phyloP scores from a whole-genome alignment of 2,888 invertebrate genomes.

The Torymus texanus region DNA sequence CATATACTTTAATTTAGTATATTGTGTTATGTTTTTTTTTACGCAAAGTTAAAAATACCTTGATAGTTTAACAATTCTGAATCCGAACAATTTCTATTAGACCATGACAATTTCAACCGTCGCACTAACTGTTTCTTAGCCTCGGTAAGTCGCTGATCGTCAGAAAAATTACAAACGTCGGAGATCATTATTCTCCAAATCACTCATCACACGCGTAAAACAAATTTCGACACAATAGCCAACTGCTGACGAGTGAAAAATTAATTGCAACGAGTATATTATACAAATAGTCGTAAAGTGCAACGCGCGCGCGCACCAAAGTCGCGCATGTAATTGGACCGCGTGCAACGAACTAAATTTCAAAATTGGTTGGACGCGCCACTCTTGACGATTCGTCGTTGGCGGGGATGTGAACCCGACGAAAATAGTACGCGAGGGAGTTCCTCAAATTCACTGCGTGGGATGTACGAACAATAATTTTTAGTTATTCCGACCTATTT shows the following conservation, averaged over 20 bases:
- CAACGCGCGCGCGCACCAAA: constrained; percentile 20
- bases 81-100: constrained; percentile 70
- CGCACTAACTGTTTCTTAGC: constrained; percentile 60
- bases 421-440: constrained; percentile 62
- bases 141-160: constrained; percentile 38
- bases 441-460: constrained; percentile 57
- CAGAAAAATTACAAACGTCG: constrained; percentile 23
- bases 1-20: no score
- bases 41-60: constrained; percentile 69
- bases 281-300: constrained; percentile 18
- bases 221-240: not conserved
- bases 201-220: constrained; percentile 14
- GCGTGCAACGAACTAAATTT: constrained; percentile 54
- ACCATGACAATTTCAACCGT: constrained; percentile 70
- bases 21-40: not conserved
- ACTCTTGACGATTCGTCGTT: constrained; percentile 23
- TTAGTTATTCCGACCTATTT: constrained; percentile 52
- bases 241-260: constrained; percentile 7
- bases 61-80: constrained; percentile 76
- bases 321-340: constrained; percentile 50
- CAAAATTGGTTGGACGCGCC: constrained; percentile 51
- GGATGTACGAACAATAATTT: constrained; percentile 59
- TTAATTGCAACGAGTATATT: constrained; percentile 24
- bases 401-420: constrained; percentile 58
- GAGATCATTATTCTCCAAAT: constrained; percentile 43